These are phyloP conservation scores for Copidosoma floridanum DNA, from an alignment of 1,140 invertebrate genomes.

Conservation along the genomic window DNA sequence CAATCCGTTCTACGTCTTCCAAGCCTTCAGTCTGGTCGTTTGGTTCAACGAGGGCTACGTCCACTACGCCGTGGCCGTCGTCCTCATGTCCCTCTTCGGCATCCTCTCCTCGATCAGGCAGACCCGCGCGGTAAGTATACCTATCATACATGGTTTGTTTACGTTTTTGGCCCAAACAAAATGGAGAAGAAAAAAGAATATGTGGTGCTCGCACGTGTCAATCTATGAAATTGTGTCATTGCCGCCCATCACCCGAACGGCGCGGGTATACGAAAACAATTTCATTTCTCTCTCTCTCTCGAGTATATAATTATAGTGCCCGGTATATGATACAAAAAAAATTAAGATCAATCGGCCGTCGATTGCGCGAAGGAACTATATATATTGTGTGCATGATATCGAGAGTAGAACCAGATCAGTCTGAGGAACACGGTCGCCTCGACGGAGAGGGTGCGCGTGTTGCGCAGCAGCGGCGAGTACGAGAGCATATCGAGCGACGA, in stretches of 20 bases:
- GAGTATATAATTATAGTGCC: no score
- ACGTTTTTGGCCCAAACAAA: no score
- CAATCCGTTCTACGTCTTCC: constrained; percentile 92
- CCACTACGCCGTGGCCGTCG: constrained; percentile 83
- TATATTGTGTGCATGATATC: no score
- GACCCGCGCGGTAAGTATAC: constrained; percentile 72
- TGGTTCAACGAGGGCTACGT: constrained; percentile 81
- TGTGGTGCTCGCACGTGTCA: no score
- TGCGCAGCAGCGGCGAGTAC: constrained; percentile 53
- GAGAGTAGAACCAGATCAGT: constrained; percentile 73
- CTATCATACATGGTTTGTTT: no score
- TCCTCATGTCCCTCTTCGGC: constrained; percentile 83
- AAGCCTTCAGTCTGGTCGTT: constrained; percentile 80
- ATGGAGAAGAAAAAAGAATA: no score
- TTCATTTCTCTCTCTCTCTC: background rate
- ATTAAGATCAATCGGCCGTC: no score
- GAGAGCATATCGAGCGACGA: constrained; percentile 59
- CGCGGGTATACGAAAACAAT: no score
- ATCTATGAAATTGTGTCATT: no score
- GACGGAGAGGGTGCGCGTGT: constrained; percentile 62
- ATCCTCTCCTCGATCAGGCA: constrained; percentile 80
- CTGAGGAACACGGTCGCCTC: constrained; percentile 69
- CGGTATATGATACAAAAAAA: no score
- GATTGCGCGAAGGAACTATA: no score
- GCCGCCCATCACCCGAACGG: no score